A percentile compares a stretch with the other conserved stretches of the same genome.
phyloP scores from a whole-genome alignment of 2,888 invertebrate genomes.

The Linyphia triangularis region DNA sequence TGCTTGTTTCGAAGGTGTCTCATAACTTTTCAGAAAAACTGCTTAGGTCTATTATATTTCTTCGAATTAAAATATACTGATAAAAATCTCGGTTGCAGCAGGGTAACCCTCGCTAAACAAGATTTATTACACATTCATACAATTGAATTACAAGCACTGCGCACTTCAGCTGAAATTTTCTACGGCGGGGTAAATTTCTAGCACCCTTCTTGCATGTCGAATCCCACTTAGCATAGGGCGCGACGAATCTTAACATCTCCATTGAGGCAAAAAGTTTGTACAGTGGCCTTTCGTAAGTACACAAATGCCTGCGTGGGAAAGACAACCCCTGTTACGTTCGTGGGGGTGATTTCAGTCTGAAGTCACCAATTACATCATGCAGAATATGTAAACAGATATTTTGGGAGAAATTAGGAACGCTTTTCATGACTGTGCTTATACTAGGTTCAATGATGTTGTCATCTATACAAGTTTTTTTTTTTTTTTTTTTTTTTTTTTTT shows the following conservation, averaged over 20 bases:
- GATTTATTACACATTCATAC: slow-evolving; percentile 27
- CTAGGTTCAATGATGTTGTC: too few species aligned
- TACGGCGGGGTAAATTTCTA: not conserved
- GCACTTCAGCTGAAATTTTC: not conserved
- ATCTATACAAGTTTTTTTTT: too few species aligned
- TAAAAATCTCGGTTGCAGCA: too few species aligned
- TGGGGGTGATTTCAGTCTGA: not conserved
- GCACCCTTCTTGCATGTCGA: slow-evolving; percentile 11
- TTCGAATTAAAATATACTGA: too few species aligned
- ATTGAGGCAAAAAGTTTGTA: slow-evolving; percentile 43
- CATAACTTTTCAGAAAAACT: too few species aligned
- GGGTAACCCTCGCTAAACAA: not conserved
- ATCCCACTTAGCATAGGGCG: slow-evolving; percentile 26
- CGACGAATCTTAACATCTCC: slow-evolving; percentile 55
- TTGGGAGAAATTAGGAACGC: slow-evolving; percentile 32
- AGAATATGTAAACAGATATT: slow-evolving; percentile 60
- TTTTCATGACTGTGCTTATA: slow-evolving; percentile 7
- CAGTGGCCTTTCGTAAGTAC: not conserved
- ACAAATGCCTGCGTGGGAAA: slow-evolving; percentile 44
- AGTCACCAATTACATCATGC: slow-evolving; percentile 25
- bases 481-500: too few species aligned
- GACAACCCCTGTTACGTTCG: not conserved
- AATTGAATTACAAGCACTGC: slow-evolving; percentile 16
- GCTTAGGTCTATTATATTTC: too few species aligned
- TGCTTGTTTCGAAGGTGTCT: too few species aligned